Evolutionary conservation across 2,113 vertebrate species (phyloP).

Genomic region (Andinoacara biseriatus): DNA sequence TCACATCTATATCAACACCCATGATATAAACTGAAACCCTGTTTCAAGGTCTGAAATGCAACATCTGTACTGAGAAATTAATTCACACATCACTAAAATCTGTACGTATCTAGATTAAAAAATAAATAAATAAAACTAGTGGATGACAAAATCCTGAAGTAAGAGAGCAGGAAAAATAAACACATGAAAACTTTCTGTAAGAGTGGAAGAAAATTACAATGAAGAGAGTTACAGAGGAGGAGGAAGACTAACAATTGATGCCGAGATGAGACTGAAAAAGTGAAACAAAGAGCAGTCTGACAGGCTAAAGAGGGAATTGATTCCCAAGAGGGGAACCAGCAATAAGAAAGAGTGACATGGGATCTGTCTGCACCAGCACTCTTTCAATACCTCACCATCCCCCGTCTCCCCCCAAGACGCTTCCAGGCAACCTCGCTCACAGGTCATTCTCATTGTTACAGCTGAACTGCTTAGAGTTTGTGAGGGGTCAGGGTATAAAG

Average conservation of each 20-base stretch:
- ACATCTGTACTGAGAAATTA: background rate
- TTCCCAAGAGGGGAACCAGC: conserved; percentile 17
- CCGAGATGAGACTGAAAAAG: background rate
- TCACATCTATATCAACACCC: background rate
- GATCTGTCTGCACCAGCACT: conserved; percentile 11
- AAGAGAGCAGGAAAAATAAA: background rate
- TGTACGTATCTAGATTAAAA: background rate
- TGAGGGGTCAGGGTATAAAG: conserved; percentile 1
- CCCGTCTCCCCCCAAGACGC: background rate
- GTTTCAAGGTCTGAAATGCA: background rate
- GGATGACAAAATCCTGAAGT: conserved; percentile 27
- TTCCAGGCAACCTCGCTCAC: background rate
- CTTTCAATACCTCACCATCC: conserved; percentile 1
- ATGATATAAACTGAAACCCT: background rate
- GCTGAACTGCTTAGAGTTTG: background rate
- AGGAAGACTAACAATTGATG: background rate
- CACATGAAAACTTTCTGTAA: background rate
- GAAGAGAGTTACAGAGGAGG: background rate
- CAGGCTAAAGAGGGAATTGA: background rate
- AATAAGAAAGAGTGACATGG: conserved; percentile 17
- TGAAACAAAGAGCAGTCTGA: conserved; percentile 40
- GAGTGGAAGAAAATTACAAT: background rate
- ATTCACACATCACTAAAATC: background rate
- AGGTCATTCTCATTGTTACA: background rate
- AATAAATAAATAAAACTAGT: background rate